Percentiles rank a stretch among this genome's conserved stretches.
Conservation (phyloP, 2,888 invertebrate species). For the Drymonia ruficornis region DNA sequence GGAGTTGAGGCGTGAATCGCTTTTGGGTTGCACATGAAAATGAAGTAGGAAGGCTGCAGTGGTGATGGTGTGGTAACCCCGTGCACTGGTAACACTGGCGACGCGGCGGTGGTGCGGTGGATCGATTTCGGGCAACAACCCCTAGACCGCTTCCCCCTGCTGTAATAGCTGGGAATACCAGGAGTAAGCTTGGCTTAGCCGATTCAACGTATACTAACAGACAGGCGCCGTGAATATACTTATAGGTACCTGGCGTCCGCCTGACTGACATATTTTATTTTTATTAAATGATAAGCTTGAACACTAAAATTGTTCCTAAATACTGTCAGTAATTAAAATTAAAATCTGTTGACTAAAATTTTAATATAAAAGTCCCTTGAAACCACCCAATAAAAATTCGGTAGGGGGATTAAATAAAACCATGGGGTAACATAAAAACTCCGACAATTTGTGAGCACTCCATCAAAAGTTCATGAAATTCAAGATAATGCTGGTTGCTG, state of each 20-base stretch:
- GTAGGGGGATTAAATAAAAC: neutral
- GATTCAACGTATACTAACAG: conserved; percentile 49
- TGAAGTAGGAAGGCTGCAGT: conserved; percentile 55
- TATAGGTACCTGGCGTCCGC: conserved; percentile 56
- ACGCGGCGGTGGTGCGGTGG: conserved; percentile 60
- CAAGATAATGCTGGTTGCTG: conserved; percentile 32
- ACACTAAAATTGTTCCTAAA: too few relatives aligned
- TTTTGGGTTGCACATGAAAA: conserved; percentile 30
- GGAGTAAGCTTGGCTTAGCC: conserved; percentile 57
- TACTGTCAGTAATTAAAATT: neutral
- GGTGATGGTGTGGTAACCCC: conserved; percentile 67
- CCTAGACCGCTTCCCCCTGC: conserved; percentile 68
- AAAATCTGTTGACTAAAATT: neutral
- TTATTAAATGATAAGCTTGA: too few relatives aligned
- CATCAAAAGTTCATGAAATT: conserved; percentile 53
- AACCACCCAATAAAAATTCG: neutral
- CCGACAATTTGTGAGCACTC: conserved; percentile 46
- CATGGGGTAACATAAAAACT: conserved; percentile 19
- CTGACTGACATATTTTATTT: neutral
- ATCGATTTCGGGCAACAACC: conserved; percentile 83
- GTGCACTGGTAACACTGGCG: conserved; percentile 68
- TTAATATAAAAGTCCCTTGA: neutral
- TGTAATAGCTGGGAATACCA: conserved; percentile 80
- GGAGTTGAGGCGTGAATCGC: conserved; percentile 32
- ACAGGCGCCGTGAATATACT: conserved; percentile 64